Conservation (phyloP, 2,888 invertebrate species). For the Apotomis turbidana region DNA sequence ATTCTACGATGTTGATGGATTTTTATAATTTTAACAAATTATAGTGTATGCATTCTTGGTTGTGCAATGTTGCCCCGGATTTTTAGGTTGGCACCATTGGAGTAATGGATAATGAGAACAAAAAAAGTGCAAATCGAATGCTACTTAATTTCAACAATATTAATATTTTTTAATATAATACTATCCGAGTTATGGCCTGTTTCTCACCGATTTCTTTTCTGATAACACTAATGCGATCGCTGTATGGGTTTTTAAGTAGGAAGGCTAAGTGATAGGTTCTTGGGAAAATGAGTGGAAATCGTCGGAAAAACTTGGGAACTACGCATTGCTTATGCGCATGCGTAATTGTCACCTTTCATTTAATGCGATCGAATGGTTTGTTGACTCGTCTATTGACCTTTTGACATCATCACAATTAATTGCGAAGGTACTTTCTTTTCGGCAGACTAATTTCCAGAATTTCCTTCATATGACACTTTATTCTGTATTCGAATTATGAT, state of each 20-base stretch:
- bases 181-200: constrained; percentile 50
- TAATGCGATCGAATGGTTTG: constrained; percentile 57
- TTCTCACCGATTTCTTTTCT: constrained; percentile 50
- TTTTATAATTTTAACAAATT: constrained; percentile 50
- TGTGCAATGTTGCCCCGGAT: constrained; percentile 43
- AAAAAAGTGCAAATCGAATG: constrained; percentile 30
- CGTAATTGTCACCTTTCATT: constrained; percentile 62
- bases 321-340: constrained; percentile 53
- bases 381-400: constrained; percentile 47
- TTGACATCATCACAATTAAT: background rate
- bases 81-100: constrained; percentile 41
- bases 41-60: constrained; percentile 49
- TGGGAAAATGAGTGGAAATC: constrained; percentile 61
- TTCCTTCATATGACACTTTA: no score
- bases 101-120: constrained; percentile 13
- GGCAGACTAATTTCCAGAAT: no score
- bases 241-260: constrained; percentile 50
- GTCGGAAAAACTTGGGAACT: constrained; percentile 61
- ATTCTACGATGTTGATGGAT: constrained; percentile 58
- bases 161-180: constrained; percentile 21
- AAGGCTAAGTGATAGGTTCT: constrained; percentile 54
- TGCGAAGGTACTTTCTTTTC: no score
- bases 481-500: no score
- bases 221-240: constrained; percentile 37
- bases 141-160: constrained; percentile 23